Percentiles rank a stretch among this genome's conserved stretches.
Evolutionary conservation across 2,797 vertebrate genomes (phyloP).

Genomic region (Chelon labrosus): DNA sequence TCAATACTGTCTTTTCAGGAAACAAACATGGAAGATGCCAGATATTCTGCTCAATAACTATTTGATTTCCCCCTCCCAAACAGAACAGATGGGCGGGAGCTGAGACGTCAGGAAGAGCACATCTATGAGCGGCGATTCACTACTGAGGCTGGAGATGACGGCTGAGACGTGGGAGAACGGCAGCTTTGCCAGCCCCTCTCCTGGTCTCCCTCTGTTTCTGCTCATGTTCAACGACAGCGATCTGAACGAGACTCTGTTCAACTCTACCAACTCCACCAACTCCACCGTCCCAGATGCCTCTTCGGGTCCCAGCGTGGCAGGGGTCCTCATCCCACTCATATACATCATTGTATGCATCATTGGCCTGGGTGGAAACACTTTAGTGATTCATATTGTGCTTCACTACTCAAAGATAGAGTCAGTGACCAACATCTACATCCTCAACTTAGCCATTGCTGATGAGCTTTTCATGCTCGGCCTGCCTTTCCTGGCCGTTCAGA

Average conservation of each 20-base stretch:
- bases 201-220: slow-evolving; percentile 42
- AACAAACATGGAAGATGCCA: slow-evolving; percentile 1
- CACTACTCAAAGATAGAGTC: slow-evolving; percentile 96
- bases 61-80: slow-evolving; percentile 12
- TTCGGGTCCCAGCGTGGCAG: slow-evolving; percentile 71
- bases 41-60: not conserved
- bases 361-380: slow-evolving; percentile 92
- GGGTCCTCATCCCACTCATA: slow-evolving; percentile 86
- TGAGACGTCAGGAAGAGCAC: slow-evolving; percentile 57
- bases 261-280: slow-evolving; percentile 75
- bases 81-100: slow-evolving; percentile 77
- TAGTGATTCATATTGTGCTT: slow-evolving; percentile 97
- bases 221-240: slow-evolving; percentile 75
- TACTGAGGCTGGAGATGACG: slow-evolving; percentile 50
- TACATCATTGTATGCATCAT: slow-evolving; percentile 92
- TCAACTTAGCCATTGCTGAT: slow-evolving; percentile 95
- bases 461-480: slow-evolving; percentile 96
- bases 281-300: slow-evolving; percentile 23
- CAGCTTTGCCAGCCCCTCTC: slow-evolving; percentile 69
- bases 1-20: not conserved
- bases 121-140: slow-evolving; percentile 53
- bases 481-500: slow-evolving; percentile 96
- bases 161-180: slow-evolving; percentile 70
- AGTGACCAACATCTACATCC: slow-evolving; percentile 98
- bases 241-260: slow-evolving; percentile 73